Evolutionary conservation across 2,888 invertebrate genomes (phyloP).

Genomic region (Cantharis lateralis): DNA sequence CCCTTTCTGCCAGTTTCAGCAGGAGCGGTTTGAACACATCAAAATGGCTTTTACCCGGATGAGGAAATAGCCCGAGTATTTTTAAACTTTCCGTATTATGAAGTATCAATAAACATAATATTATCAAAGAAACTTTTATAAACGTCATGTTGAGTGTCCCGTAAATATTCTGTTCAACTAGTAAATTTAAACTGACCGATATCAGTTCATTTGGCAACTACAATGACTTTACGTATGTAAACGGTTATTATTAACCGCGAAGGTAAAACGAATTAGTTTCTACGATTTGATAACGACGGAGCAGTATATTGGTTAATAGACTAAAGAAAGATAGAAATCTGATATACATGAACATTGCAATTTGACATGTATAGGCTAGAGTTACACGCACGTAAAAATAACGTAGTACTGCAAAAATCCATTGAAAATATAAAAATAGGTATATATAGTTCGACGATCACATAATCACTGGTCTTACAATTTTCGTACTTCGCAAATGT

Average conservation of each 20-base stretch:
- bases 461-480: not conserved
- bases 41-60: slow-evolving; percentile 74
- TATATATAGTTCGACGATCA: not conserved
- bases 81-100: slow-evolving; percentile 42
- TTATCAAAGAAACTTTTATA: not conserved
- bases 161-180: not conserved
- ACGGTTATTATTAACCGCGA: not conserved
- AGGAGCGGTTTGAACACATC: slow-evolving; percentile 66
- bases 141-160: not conserved
- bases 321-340: not conserved
- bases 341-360: not conserved
- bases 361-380: not conserved
- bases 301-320: not conserved
- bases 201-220: not conserved
- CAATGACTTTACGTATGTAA: not conserved
- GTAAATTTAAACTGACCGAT: not conserved
- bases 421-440: not conserved
- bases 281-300: not conserved
- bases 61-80: slow-evolving; percentile 70
- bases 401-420: not conserved
- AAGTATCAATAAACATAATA: not conserved
- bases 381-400: not conserved
- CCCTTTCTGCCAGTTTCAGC: slow-evolving; percentile 63
- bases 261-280: not conserved
- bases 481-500: not conserved